phyloP scores from a whole-genome alignment of 2,888 invertebrate species.

The Rhaphigaster nebulosa region DNA sequence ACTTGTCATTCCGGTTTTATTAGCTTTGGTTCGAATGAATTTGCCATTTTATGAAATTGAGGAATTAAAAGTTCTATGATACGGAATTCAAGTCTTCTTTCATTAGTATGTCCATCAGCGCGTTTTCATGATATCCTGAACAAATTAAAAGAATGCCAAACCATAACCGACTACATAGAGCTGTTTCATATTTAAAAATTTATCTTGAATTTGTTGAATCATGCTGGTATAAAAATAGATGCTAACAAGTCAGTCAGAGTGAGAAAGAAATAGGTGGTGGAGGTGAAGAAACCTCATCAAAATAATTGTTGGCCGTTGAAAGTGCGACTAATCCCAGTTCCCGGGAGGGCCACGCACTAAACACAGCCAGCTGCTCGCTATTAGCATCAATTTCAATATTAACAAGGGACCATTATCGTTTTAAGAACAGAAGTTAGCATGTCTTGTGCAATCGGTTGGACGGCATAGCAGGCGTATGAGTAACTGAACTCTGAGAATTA shows the following conservation, averaged over 20 bases:
- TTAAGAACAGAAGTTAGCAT: constrained; percentile 5
- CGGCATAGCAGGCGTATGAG: not conserved
- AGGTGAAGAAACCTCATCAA: constrained; percentile 7
- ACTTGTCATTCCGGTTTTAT: no score
- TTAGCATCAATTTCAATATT: constrained; percentile 49
- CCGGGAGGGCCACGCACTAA: not conserved
- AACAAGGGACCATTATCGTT: constrained; percentile 28
- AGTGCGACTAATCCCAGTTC: constrained; percentile 22
- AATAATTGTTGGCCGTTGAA: constrained; percentile 22
- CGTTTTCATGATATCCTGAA: no score
- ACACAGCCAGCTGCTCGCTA: not conserved
- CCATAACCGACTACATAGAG: no score
- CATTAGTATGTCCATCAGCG: no score
- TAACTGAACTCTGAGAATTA: no score
- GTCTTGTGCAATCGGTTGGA: not conserved
- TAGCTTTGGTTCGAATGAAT: no score
- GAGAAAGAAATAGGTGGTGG: not conserved
- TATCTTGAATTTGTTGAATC: not conserved
- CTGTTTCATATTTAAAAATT: no score
- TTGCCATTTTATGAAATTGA: no score
- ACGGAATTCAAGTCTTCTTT: no score
- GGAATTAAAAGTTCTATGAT: no score
- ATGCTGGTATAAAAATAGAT: not conserved
- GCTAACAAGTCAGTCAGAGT: not conserved
- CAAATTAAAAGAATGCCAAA: no score